Conservation (phyloP, 2,888 invertebrate genomes). For the Torymus aiolomorphi region DNA sequence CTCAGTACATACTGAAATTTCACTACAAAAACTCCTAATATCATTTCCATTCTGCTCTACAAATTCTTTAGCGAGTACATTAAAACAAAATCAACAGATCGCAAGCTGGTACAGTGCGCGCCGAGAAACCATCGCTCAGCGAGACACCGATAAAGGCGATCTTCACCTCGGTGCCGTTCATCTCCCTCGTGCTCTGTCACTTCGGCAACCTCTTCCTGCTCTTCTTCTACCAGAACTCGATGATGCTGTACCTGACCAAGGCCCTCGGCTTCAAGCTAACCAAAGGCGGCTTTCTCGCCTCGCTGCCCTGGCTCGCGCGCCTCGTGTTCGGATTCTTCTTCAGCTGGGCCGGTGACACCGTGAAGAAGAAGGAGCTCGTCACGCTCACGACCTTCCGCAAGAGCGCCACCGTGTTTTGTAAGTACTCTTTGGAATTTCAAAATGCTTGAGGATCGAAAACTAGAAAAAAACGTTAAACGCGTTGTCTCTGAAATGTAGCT, state of each 20-base stretch:
- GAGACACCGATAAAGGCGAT: slow-evolving; percentile 82
- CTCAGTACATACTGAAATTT: too few species aligned
- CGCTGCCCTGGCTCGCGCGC: slow-evolving; percentile 84
- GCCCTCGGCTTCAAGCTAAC: slow-evolving; percentile 84
- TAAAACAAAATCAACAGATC: slow-evolving; percentile 73
- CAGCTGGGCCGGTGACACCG: slow-evolving; percentile 82
- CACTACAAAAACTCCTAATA: too few species aligned
- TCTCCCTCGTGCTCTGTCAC: slow-evolving; percentile 82
- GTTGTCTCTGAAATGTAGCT: slow-evolving; percentile 73
- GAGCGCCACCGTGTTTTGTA: slow-evolving; percentile 69
- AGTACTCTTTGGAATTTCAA: slow-evolving; percentile 26
- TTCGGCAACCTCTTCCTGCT: slow-evolving; percentile 87
- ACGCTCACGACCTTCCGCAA: slow-evolving; percentile 73
- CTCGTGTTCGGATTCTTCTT: slow-evolving; percentile 83
- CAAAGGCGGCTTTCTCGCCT: slow-evolving; percentile 83
- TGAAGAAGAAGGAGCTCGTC: slow-evolving; percentile 76
- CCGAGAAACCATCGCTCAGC: slow-evolving; percentile 62
- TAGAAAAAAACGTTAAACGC: too few species aligned
- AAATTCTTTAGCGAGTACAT: too few species aligned
- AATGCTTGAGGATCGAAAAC: too few species aligned
- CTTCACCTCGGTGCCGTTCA: slow-evolving; percentile 82
- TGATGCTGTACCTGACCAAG: slow-evolving; percentile 85
- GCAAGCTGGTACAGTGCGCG: slow-evolving; percentile 64
- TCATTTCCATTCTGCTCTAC: too few species aligned
- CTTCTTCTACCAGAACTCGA: slow-evolving; percentile 85